Evolutionary conservation across 2,113 vertebrate genomes (phyloP), one percentile per base, ranked within the genome.

Genomic region (Macquaria ambigua): DNA sequence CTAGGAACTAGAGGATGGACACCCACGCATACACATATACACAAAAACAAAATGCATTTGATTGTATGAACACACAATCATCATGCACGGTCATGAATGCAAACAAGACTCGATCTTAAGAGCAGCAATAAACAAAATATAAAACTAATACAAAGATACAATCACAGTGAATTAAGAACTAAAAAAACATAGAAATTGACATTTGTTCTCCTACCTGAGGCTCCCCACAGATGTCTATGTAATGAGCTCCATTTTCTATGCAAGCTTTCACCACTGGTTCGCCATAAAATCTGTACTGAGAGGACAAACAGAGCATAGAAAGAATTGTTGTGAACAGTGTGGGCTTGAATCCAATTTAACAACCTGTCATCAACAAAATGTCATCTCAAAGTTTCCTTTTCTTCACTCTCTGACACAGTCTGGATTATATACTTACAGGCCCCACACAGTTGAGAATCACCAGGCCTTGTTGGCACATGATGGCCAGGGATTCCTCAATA

Each of bases 261-360:
- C 97, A 98, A 18, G 97, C 96, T 93, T 96, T 95, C 28, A 98
- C 96, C 55, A 98, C 95, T 8, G 97, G 95, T 75, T 98, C 97
- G 9, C 97, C 97, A 87, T 95, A 97, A 94, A 98, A 97, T 18
- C 97, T 96, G 86, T 98, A 98, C 97, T 98, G 28, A 63, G 56
- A 48, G 39, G 23, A 77, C 70, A 86, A 41, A 68, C 55, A 74
- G 23, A 61, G 37, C 39, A 31, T 14, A 34, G 23, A 63, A 39
- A 46, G 8, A 73, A 3, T 1, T 18, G 43, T 41, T 58, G 46
- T 46, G 43, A 46, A 46, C 43, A 64, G 10, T 55, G 18, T 5
- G 15, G 48, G 39, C 31, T 21, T 12, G 10, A 23, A 34, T 46
- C 7, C 3, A 34, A 41, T 46, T 1, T 50, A 20, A 46, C 21